A percentile compares a stretch with the other conserved stretches of the same genome.
These are phyloP conservation scores for Oxycera nigricornis DNA, from an alignment of 2,888 invertebrate genomes.

Conservation along the genomic window DNA sequence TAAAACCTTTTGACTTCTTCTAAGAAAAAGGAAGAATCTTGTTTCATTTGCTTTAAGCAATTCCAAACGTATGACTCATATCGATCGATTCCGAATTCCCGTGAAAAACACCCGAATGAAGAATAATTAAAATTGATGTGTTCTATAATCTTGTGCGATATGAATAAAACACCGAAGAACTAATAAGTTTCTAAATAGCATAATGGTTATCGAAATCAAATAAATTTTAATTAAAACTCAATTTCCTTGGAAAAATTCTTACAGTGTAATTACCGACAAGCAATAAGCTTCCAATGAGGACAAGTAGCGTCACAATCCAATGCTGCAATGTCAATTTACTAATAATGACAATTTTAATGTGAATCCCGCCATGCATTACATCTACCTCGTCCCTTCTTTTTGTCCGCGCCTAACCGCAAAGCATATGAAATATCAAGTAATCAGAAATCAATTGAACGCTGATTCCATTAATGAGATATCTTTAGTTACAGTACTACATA, in stretches of 20 bases:
- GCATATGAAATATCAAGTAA: conserved; percentile 7
- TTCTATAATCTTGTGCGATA: too few relatives aligned
- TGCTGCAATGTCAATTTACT: conserved; percentile 20
- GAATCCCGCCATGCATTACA: background rate
- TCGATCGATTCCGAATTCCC: too few relatives aligned
- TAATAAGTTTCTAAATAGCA: background rate
- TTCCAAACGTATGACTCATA: too few relatives aligned
- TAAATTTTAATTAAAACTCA: conserved; percentile 38
- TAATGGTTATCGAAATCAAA: conserved; percentile 24
- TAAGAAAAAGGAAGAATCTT: too few relatives aligned
- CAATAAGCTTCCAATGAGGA: background rate
- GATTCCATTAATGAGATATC: conserved; percentile 32
- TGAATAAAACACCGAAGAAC: background rate
- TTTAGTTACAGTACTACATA: conserved; percentile 13
- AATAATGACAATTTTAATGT: conserved; percentile 21
- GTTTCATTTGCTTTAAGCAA: too few relatives aligned
- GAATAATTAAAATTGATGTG: too few relatives aligned
- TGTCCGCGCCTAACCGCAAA: background rate
- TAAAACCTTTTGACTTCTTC: too few relatives aligned
- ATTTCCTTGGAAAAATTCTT: background rate
- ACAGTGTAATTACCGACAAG: background rate
- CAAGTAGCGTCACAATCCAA: conserved; percentile 1
- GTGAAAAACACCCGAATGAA: too few relatives aligned
- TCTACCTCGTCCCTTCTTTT: background rate
- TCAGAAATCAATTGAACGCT: conserved; percentile 33